phyloP scores from a whole-genome alignment of 2,888 invertebrate species.

The Nebria brevicollis region DNA sequence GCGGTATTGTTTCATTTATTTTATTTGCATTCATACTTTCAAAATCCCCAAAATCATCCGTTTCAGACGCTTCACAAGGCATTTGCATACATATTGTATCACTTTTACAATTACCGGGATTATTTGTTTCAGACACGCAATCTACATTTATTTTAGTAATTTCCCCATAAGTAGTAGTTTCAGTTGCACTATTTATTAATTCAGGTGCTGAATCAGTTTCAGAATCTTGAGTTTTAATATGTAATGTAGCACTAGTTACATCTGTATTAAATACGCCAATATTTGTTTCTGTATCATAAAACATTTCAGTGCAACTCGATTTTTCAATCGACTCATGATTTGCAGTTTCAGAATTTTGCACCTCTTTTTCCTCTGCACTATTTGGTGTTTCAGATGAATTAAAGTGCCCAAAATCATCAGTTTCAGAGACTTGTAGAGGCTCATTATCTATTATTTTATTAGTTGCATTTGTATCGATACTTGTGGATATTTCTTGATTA shows the following conservation, averaged over 20 bases:
- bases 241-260: too few relatives aligned
- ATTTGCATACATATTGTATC: neutral
- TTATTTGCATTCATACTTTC: slow-evolving; percentile 38
- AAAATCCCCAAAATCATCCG: slow-evolving; percentile 52
- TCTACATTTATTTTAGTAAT: neutral
- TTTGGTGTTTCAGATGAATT: too few relatives aligned
- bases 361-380: too few relatives aligned
- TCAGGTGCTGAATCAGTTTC: neutral
- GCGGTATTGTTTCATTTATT: neutral
- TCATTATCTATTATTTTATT: slow-evolving; percentile 18
- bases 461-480: neutral
- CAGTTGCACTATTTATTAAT: neutral
- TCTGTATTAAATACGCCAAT: too few relatives aligned
- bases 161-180: neutral
- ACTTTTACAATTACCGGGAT: slow-evolving; percentile 38
- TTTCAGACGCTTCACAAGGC: neutral
- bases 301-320: too few relatives aligned
- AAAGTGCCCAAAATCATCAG: neutral
- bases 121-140: neutral
- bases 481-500: neutral
- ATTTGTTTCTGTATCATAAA: too few relatives aligned
- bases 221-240: slow-evolving; percentile 4
- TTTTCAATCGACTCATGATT: too few relatives aligned
- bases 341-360: too few relatives aligned
- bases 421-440: neutral